A percentile compares a stretch with the other conserved stretches of the same genome.
Conservation (phyloP, 2,113 vertebrate genomes). For the Ariopsis seemanni region DNA sequence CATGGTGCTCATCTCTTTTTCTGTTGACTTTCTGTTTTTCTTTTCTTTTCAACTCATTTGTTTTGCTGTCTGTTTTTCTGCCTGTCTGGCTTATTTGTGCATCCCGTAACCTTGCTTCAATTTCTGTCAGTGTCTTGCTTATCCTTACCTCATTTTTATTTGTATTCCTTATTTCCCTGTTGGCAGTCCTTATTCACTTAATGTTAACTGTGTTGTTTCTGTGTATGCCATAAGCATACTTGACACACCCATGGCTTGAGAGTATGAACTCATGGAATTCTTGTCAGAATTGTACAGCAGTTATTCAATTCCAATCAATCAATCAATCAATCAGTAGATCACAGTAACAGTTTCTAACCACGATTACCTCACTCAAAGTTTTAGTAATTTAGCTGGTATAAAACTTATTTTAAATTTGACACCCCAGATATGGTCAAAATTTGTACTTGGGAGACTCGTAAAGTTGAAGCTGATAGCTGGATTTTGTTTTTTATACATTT, state of each 20-base stretch:
- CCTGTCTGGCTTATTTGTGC: conserved; percentile 37
- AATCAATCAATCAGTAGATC: neutral
- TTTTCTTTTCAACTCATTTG: conserved; percentile 43
- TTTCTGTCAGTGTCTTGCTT: conserved; percentile 37
- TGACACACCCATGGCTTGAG: neutral
- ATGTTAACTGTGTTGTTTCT: neutral
- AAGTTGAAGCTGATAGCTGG: neutral
- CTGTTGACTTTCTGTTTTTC: conserved; percentile 17
- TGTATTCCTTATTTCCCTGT: conserved; percentile 13
- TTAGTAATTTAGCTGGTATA: neutral
- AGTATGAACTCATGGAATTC: neutral
- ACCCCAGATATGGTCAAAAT: neutral
- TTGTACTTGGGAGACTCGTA: neutral
- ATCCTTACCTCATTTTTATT: neutral
- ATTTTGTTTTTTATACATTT: neutral
- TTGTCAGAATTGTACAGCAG: neutral
- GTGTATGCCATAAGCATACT: neutral
- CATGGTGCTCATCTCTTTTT: conserved; percentile 22
- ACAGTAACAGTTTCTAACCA: neutral
- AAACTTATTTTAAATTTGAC: neutral
- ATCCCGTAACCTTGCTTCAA: conserved; percentile 37
- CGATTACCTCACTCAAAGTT: neutral
- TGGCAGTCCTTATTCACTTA: neutral
- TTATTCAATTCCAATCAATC: neutral
- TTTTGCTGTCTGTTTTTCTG: conserved; percentile 36